phyloP scores from a whole-genome alignment of 92 coral and sea anemone species.

The Heteractis magnifica region DNA sequence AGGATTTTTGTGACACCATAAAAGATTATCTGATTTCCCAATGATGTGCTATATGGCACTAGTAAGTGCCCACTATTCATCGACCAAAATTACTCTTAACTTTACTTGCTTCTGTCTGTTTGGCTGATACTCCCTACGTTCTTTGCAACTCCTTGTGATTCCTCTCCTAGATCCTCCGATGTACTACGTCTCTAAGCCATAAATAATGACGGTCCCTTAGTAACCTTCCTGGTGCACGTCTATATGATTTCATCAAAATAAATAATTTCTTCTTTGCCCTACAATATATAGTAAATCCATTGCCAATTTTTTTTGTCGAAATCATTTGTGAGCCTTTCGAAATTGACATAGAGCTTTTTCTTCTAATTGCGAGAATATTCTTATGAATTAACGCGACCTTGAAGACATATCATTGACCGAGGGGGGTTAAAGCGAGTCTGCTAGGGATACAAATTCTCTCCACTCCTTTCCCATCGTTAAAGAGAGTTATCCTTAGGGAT shows the following conservation, averaged over 20 bases:
- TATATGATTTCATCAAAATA: neutral
- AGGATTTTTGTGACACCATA: too few relatives aligned
- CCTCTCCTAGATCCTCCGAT: too few relatives aligned
- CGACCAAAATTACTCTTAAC: too few relatives aligned
- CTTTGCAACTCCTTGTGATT: too few relatives aligned
- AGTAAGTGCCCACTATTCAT: too few relatives aligned
- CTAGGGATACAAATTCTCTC: neutral
- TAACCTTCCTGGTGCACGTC: neutral
- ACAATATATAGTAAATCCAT: neutral
- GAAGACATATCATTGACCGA: neutral
- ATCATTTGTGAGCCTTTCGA: neutral
- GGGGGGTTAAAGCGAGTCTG: neutral
- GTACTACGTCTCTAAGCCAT: too few relatives aligned
- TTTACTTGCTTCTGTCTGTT: too few relatives aligned
- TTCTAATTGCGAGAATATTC: neutral
- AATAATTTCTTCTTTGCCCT: neutral
- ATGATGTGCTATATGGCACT: too few relatives aligned
- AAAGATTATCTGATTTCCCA: too few relatives aligned
- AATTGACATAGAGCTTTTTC: neutral
- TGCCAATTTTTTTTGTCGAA: neutral
- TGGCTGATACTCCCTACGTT: too few relatives aligned
- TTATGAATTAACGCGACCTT: neutral
- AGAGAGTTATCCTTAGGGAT: neutral
- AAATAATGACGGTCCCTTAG: neutral
- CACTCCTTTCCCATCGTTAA: neutral